Conservation (phyloP, 2,113 vertebrate species). For the Ifrita kowaldi region DNA sequence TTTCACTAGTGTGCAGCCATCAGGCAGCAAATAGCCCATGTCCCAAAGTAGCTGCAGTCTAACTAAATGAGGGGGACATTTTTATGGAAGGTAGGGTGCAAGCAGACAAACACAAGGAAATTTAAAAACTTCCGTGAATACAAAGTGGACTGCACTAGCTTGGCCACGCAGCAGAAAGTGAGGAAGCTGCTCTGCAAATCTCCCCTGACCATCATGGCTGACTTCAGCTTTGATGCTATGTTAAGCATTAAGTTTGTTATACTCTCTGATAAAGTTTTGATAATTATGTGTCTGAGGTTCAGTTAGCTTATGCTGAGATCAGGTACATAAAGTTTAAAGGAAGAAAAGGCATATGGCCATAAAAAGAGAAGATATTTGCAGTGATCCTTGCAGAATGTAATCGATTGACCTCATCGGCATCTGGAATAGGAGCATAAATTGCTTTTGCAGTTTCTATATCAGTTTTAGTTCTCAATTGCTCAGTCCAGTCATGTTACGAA, state of each 20-base stretch:
- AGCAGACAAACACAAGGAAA: not conserved
- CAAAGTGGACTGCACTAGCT: not conserved
- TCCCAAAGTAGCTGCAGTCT: not conserved
- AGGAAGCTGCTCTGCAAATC: not conserved
- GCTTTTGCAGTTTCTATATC: not conserved
- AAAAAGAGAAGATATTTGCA: not conserved
- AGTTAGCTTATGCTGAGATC: not conserved
- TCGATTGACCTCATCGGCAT: not conserved
- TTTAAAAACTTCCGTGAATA: not conserved
- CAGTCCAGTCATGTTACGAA: not conserved
- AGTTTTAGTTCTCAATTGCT: not conserved
- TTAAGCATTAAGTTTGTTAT: not conserved
- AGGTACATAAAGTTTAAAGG: not conserved
- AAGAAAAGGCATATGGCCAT: not conserved
- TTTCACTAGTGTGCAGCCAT: not conserved
- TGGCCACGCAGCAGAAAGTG: not conserved
- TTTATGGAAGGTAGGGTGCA: not conserved
- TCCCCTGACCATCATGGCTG: not conserved
- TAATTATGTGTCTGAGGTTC: not conserved
- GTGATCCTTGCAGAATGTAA: not conserved
- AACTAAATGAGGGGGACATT: not conserved
- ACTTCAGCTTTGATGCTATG: not conserved
- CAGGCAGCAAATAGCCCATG: not conserved
- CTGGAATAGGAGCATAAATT: not conserved
- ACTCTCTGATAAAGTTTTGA: not conserved